Conservation (phyloP, 1,140 invertebrate species). For the Drosophila erecta region DNA sequence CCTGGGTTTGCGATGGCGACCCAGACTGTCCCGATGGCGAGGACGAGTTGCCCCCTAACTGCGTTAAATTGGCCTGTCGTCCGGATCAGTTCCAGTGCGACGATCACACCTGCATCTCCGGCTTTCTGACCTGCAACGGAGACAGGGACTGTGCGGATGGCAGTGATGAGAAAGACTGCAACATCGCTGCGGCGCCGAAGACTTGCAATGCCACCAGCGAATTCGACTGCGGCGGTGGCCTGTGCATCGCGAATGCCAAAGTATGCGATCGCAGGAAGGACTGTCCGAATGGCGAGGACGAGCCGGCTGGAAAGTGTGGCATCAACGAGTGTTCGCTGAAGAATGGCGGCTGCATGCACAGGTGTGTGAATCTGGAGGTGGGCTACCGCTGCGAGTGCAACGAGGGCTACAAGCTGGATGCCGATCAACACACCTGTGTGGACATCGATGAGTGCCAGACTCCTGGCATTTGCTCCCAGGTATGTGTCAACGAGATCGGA, state of each 20-base stretch:
- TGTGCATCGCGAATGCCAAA: conserved; percentile 90
- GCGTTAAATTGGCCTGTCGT: conserved; percentile 91
- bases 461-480: conserved; percentile 95
- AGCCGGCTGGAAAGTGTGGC: conserved; percentile 89
- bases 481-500: conserved; percentile 95
- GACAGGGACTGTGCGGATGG: conserved; percentile 92
- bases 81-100: conserved; percentile 93
- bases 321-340: conserved; percentile 91
- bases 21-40: conserved; percentile 92
- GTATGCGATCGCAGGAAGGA: conserved; percentile 93
- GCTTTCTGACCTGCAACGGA: conserved; percentile 92
- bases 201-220: conserved; percentile 90
- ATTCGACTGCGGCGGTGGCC: conserved; percentile 92
- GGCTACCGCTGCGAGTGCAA: conserved; percentile 92
- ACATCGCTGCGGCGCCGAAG: conserved; percentile 4
- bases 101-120: conserved; percentile 92
- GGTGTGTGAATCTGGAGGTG: conserved; percentile 90
- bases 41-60: conserved; percentile 89
- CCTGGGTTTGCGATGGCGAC: conserved; percentile 94
- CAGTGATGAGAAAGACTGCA: conserved; percentile 93
- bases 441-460: conserved; percentile 97
- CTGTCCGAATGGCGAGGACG: conserved; percentile 93
- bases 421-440: conserved; percentile 91
- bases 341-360: conserved; percentile 95
- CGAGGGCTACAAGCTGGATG: conserved; percentile 88